These are phyloP conservation scores for Clavelina lepadiformis DNA, from an alignment of 23 tunicate species.

Conservation along the genomic window DNA sequence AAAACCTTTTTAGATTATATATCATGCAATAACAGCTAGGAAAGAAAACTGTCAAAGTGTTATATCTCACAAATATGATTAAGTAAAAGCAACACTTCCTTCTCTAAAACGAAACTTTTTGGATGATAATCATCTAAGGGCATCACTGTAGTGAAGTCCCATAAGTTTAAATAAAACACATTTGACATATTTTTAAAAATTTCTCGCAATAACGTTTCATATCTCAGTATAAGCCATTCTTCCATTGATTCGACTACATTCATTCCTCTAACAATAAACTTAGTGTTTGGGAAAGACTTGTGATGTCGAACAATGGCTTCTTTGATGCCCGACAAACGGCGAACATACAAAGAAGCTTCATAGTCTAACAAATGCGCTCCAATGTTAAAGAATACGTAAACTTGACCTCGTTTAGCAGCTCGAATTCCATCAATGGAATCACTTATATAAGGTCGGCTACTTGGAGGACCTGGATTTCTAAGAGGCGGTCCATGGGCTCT, in stretches of 20 bases:
- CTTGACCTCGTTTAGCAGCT: slow-evolving; percentile 13
- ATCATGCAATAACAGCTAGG: no score
- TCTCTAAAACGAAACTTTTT: not conserved
- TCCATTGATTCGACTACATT: not conserved
- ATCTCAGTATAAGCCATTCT: slow-evolving; percentile 5
- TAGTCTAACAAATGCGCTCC: slow-evolving; percentile 37
- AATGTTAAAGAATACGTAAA: slow-evolving; percentile 31
- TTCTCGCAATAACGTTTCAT: slow-evolving; percentile 1
- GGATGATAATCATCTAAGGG: slow-evolving; percentile 14
- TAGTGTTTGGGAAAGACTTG: not conserved
- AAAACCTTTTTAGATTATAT: no score
- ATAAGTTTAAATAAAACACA: slow-evolving; percentile 12
- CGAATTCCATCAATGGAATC: slow-evolving; percentile 6
- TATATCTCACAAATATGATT: slow-evolving; percentile 1
- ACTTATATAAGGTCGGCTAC: slow-evolving; percentile 35
- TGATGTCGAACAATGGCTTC: slow-evolving; percentile 20
- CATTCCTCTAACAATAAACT: slow-evolving; percentile 13
- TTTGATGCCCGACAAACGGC: slow-evolving; percentile 10
- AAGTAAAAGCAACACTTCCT: slow-evolving; percentile 2
- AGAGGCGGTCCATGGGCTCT: slow-evolving; percentile 59
- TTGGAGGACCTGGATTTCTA: slow-evolving; percentile 46
- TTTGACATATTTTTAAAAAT: slow-evolving; percentile 6
- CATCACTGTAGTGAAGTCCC: slow-evolving; percentile 15
- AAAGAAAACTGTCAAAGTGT: no score
- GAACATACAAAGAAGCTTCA: slow-evolving; percentile 20